These are phyloP conservation scores for Sturmia bella DNA, from an alignment of 2,888 invertebrate species.

Conservation along the genomic window DNA sequence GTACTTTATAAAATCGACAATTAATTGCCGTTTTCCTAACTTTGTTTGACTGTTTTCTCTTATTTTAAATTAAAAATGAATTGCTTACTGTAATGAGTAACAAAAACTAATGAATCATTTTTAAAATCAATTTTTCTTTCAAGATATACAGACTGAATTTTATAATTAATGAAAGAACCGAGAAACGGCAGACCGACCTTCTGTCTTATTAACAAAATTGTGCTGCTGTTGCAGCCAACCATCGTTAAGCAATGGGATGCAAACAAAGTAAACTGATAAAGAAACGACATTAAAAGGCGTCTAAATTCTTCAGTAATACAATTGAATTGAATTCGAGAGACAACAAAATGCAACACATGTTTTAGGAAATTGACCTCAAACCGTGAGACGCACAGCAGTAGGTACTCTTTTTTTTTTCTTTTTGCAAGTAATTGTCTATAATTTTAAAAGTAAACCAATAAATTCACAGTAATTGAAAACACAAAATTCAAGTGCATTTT, in stretches of 20 bases:
- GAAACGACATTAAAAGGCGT: conserved; percentile 43
- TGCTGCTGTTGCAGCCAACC: background rate
- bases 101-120: too few species aligned
- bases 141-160: too few species aligned
- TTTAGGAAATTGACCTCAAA: conserved; percentile 13
- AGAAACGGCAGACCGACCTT: background rate
- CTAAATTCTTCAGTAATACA: conserved; percentile 50
- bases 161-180: too few species aligned
- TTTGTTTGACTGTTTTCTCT: too few species aligned
- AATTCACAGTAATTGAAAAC: background rate
- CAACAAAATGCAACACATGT: conserved; percentile 12
- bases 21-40: too few species aligned
- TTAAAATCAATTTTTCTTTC: background rate
- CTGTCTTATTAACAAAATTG: background rate
- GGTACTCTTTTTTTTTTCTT: background rate
- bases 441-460: conserved; percentile 4
- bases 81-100: too few species aligned
- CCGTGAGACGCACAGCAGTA: conserved; percentile 31
- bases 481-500: conserved; percentile 32
- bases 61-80: too few species aligned
- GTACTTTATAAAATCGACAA: too few species aligned
- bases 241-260: conserved; percentile 30
- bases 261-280: background rate
- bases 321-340: conserved; percentile 9
- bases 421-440: conserved; percentile 24